Conservation (phyloP, 2,797 vertebrate species). For the Muscicapa striata region DNA sequence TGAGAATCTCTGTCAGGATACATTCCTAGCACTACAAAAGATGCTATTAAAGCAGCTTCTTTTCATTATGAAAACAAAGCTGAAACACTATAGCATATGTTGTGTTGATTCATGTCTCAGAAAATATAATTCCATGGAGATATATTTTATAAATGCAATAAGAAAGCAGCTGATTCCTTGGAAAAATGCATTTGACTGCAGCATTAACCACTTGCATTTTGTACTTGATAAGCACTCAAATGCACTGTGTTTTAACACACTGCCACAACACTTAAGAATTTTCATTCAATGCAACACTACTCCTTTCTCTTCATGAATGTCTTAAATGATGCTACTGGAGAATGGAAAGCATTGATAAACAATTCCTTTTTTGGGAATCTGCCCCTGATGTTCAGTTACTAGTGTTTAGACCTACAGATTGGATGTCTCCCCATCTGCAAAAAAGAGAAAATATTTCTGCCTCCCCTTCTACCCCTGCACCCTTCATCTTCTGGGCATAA, state of each 20-base stretch:
- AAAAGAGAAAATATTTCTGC: background rate
- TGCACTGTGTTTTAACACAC: background rate
- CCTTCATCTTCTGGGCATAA: background rate
- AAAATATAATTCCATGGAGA: conserved; percentile 39
- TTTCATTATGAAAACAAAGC: conserved; percentile 58
- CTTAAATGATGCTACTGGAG: background rate
- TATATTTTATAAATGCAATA: conserved; percentile 48
- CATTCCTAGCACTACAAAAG: background rate
- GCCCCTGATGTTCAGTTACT: background rate
- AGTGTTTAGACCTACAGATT: background rate
- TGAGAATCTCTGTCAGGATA: background rate
- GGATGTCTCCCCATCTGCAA: background rate
- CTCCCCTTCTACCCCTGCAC: background rate
- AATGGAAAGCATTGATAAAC: background rate
- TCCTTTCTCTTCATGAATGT: background rate
- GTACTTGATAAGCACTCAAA: conserved; percentile 31
- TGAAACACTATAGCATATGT: conserved; percentile 56
- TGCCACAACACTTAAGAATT: conserved; percentile 23
- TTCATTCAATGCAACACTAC: background rate
- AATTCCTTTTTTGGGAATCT: background rate
- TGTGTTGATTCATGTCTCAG: conserved; percentile 49
- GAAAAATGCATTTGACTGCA: conserved; percentile 43
- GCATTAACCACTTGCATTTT: conserved; percentile 22
- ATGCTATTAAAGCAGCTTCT: conserved; percentile 53
- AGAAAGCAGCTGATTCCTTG: conserved; percentile 33